Evolutionary conservation across 2,797 vertebrate genomes (phyloP), one percentile per base, ranked within the genome.

Genomic region (Steatocranus sp.): DNA sequence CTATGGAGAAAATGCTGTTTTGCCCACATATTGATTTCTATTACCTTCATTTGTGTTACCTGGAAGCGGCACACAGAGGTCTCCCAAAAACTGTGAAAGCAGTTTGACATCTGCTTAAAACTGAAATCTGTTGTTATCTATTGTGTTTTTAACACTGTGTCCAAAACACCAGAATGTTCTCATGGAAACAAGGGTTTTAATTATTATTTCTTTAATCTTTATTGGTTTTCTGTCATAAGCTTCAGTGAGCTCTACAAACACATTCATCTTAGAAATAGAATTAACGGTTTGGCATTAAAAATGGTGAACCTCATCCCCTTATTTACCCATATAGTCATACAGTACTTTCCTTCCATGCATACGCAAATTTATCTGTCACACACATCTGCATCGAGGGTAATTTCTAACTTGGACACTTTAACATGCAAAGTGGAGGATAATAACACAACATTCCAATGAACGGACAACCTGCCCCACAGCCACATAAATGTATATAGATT

Each of bases 51-150:
- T 34, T 61, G 30, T 61, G 56, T 61, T 61, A 61, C 56, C 56
- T n/a, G 30, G 0, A 14, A 1, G 34, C 1, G 7, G 7, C 58
- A 1, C 34, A 63, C 0, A 38, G 6, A 7, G 18, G 11, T 20
- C 18, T 36, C 58, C 58, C 32, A 18, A 63, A 5, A 38, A 36
- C 58, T 3, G 7, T 63, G 58, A 63, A 63, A 20, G 32, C 58
- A 20, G 11, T 63, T 63, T 63, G 58, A 63, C 58, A 63, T 20
- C 58, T 38, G 18, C 58, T 63, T 63, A 36, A 38, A 63, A 63
- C 34, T 14, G n/a, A 63, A 63, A 63, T 63, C 58, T 61, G 8
- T 17, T 56, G 53, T 27, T 54, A 30, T 54, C 53, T 30, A 1
- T 12, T 63, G 58, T 20, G n/a, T 63, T 36, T 63, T 63, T 63